Conservation (phyloP, 2,888 invertebrate genomes). For the Odontocerum albicorne region DNA sequence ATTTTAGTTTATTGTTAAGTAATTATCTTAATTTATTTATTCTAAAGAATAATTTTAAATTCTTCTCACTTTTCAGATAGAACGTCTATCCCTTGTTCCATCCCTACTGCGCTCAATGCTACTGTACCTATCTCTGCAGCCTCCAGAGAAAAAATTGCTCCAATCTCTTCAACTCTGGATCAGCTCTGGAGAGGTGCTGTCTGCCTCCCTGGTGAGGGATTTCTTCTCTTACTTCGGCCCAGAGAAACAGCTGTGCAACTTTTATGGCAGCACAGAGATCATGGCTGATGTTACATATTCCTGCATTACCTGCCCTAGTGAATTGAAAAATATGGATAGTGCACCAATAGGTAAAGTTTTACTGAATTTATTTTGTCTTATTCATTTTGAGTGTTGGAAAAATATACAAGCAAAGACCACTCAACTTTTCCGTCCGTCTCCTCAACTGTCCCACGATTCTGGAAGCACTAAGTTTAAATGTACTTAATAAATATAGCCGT, state of each 20-base stretch:
- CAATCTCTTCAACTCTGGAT: constrained; percentile 74
- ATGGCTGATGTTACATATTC: constrained; percentile 90
- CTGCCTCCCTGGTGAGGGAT: constrained; percentile 67
- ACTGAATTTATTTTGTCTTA: too few species aligned
- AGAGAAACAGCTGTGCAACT: constrained; percentile 73
- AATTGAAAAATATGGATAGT: constrained; percentile 64
- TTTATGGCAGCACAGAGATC: constrained; percentile 89
- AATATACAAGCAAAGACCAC: too few species aligned
- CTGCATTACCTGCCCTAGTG: constrained; percentile 61
- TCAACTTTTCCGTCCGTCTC: too few species aligned
- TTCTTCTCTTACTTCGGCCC: constrained; percentile 75
- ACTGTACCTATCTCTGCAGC: constrained; percentile 69
- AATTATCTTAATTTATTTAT: too few species aligned
- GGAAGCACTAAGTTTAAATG: too few species aligned
- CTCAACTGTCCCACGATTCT: too few species aligned
- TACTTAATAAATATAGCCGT: too few species aligned
- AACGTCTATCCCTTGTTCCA: constrained; percentile 83
- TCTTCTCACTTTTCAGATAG: constrained; percentile 57
- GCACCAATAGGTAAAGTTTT: constrained; percentile 81
- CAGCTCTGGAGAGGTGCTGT: constrained; percentile 83
- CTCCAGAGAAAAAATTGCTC: constrained; percentile 51
- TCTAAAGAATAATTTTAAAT: too few species aligned
- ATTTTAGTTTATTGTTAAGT: too few species aligned
- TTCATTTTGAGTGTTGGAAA: too few species aligned
- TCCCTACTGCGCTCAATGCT: constrained; percentile 78